Base-by-base conservation (phyloP, 2,797 vertebrate species). In the Channa striata region DNA sequence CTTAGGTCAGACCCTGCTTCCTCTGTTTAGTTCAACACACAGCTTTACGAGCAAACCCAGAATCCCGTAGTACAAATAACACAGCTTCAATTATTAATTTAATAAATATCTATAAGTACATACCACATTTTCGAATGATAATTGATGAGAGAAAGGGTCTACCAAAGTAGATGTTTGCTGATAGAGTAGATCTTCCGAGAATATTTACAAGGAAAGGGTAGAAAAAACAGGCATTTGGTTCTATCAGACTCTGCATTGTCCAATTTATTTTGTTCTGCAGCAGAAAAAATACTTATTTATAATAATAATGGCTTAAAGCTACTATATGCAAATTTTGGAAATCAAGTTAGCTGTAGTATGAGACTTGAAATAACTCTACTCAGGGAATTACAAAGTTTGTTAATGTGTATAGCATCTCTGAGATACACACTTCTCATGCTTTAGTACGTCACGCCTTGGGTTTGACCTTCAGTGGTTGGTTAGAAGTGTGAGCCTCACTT, bases 1-100 rank as follows among this genome's bases (percentile, higher is more conserved):
- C 83, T 40, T 7, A 54, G 92, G 89, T 91, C 91, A 92, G 60
- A 82, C 51, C 66, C 53, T 49, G 80, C 87, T 92, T 94, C 93
- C 93, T 90, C 78, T 71, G 57, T 60, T 70, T 47, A 74, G 70
- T 47, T 54, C 72, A 82, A 83, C 85, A 66, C 71, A 53, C 70
- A 46, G 72, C 70, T 87, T 87, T 69, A 84, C 80, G 81, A 85
- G 77, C 68, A 82, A 85, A 86, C 74, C 83, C 77, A 72, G 74
- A 83, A 71, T 72, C 70, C 46, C 47, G 37, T 54, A 53, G 13
- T 59, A 68, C 81, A 87, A 88, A 87, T 78, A 87, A 54, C 79
- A 47, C 11, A 1, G 6, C 9, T 17, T 67, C 47, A 56, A 57
- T 9, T 21, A 17, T 6, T 69, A 40, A 16, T 17, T 16, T 17